Evolutionary conservation across 2,888 invertebrate species (phyloP).

Genomic region (Cosmia pyralina): DNA sequence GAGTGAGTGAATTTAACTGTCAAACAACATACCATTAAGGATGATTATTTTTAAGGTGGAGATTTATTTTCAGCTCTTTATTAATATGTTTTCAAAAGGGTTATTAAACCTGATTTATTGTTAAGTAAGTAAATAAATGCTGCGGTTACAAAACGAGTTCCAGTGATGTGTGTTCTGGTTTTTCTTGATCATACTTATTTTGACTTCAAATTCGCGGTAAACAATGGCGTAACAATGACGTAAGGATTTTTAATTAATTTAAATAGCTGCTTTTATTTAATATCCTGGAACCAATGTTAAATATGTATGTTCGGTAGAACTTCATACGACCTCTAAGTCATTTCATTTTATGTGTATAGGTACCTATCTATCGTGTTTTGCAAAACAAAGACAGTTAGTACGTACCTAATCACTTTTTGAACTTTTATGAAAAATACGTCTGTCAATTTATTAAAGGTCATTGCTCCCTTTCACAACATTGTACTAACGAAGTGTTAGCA

Average conservation of each 20-base stretch:
- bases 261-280: background rate
- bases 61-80: background rate
- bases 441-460: slow-evolving; percentile 26
- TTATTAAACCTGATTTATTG: slow-evolving; percentile 28
- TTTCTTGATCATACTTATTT: slow-evolving; percentile 36
- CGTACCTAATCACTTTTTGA: background rate
- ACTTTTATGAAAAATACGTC: background rate
- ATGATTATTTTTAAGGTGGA: background rate
- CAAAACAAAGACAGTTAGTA: background rate
- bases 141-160: slow-evolving; percentile 37
- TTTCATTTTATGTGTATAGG: background rate
- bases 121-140: background rate
- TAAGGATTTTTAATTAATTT: background rate
- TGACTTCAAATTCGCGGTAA: background rate
- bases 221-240: background rate
- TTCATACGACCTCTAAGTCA: background rate
- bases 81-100: background rate
- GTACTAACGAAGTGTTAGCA: background rate
- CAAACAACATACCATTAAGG: background rate
- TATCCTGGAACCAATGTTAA: background rate
- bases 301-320: background rate
- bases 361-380: background rate
- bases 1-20: slow-evolving; percentile 86
- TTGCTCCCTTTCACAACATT: slow-evolving; percentile 32
- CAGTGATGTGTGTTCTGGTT: background rate